These are phyloP conservation scores for Rafetus swinhoei DNA, from an alignment of 2,113 vertebrate species.

Conservation along the genomic window DNA sequence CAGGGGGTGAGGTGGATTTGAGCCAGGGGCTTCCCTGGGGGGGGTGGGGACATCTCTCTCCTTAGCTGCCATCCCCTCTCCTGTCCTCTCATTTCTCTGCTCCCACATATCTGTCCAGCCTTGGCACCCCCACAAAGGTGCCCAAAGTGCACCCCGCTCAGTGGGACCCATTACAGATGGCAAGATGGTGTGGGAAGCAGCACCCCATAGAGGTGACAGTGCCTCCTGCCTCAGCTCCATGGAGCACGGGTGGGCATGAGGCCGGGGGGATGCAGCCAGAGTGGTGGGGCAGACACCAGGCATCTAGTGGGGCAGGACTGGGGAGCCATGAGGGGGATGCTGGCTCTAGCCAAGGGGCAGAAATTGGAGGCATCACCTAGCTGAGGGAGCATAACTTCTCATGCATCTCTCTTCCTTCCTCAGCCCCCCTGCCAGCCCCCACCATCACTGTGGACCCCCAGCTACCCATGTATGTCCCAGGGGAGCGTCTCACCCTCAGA, in stretches of 20 bases:
- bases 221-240: not conserved
- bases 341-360: not conserved
- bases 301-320: not conserved
- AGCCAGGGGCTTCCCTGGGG: not conserved
- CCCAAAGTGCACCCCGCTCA: not conserved
- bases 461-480: not conserved
- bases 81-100: not conserved
- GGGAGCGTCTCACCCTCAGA: not conserved
- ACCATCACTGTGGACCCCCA: accelerated
- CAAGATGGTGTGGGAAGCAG: not conserved
- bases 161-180: no score
- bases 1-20: not conserved
- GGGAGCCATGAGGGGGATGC: not conserved
- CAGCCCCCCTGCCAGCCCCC: not conserved
- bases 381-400: not conserved
- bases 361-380: not conserved
- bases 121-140: accelerated
- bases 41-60: not conserved
- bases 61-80: not conserved
- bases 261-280: not conserved
- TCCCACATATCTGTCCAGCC: accelerated
- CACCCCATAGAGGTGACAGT: not conserved
- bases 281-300: not conserved
- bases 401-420: not conserved
- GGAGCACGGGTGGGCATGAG: not conserved